phyloP scores from a whole-genome alignment of 1,140 invertebrate genomes.

The Helicoverpa armigera region DNA sequence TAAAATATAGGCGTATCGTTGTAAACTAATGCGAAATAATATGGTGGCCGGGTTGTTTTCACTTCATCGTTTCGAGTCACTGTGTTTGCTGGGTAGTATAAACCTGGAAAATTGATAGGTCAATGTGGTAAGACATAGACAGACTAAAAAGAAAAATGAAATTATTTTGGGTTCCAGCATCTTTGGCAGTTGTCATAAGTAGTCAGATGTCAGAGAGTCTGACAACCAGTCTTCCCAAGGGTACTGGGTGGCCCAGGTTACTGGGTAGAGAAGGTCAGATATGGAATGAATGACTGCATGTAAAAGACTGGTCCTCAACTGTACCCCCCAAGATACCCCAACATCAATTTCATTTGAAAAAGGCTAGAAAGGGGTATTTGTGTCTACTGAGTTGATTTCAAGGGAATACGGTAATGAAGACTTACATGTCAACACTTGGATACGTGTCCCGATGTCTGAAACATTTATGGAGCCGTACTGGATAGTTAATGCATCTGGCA shows the following conservation, averaged over 20 bases:
- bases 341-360: background rate
- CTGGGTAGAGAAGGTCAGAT: too few species aligned
- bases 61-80: background rate
- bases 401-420: background rate
- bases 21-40: constrained; percentile 47
- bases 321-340: too few species aligned
- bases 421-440: constrained; percentile 3
- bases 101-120: background rate
- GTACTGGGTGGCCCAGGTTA: too few species aligned
- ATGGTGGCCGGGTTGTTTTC: background rate
- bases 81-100: background rate
- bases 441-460: background rate
- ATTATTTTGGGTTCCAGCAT: background rate
- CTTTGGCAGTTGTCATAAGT: background rate
- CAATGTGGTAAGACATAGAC: too few species aligned
- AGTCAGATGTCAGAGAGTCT: too few species aligned
- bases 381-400: background rate
- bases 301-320: too few species aligned
- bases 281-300: too few species aligned
- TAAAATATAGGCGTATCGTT: constrained; percentile 44
- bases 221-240: too few species aligned
- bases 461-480: background rate
- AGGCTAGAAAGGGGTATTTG: background rate
- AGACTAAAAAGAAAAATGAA: too few species aligned
- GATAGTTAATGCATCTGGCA: background rate